Conservation (phyloP, 2,888 invertebrate genomes). For the Troides helena region DNA sequence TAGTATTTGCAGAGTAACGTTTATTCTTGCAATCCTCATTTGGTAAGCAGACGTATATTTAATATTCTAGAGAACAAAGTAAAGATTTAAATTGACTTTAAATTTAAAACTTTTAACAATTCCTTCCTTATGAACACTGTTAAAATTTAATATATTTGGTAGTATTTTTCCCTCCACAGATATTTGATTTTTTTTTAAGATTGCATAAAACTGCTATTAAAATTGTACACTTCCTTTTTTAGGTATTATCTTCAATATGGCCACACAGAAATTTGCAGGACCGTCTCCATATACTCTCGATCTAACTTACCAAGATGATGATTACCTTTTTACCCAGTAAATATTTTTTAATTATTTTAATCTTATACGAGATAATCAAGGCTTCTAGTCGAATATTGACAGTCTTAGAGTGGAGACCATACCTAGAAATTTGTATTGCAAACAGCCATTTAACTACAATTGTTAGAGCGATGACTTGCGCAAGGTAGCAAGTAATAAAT, state of each 20-base stretch:
- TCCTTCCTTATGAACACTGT: too few relatives aligned
- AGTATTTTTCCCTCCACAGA: too few relatives aligned
- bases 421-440: background rate
- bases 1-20: slow-evolving; percentile 21
- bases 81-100: background rate
- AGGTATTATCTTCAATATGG: slow-evolving; percentile 53
- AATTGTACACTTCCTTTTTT: background rate
- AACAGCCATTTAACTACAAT: background rate
- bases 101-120: too few relatives aligned
- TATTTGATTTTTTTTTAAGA: too few relatives aligned
- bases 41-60: slow-evolving; percentile 1
- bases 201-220: background rate
- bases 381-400: background rate
- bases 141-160: too few relatives aligned
- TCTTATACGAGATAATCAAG: background rate
- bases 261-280: slow-evolving; percentile 72
- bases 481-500: background rate
- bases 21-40: background rate
- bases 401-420: background rate
- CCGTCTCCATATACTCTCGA: slow-evolving; percentile 69
- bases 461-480: too few relatives aligned
- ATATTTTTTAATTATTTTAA: slow-evolving; percentile 34
- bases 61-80: background rate
- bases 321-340: slow-evolving; percentile 72
- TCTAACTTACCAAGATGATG: slow-evolving; percentile 60